Evolutionary conservation across 2,113 vertebrate species (phyloP).

Genomic region (Microcebus ravelobensis): DNA sequence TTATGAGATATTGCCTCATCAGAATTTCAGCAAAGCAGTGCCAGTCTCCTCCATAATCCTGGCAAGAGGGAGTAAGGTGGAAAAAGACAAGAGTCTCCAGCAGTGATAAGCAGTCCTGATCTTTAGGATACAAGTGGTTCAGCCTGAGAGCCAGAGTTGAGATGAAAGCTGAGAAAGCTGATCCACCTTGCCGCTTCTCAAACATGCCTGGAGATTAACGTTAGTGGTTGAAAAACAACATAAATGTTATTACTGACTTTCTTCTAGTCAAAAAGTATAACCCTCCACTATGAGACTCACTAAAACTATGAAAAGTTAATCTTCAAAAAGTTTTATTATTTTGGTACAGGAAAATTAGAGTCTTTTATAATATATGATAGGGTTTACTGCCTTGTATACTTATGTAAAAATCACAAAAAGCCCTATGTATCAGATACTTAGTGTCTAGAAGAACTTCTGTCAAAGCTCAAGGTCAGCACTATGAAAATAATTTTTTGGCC

Average conservation of each 20-base stretch:
- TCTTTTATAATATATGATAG: not conserved
- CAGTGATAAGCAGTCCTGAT: not conserved
- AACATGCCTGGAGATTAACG: not conserved
- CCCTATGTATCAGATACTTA: not conserved
- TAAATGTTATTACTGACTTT: not conserved
- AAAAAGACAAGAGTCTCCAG: not conserved
- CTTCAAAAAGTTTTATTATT: not conserved
- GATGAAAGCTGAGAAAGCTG: not conserved
- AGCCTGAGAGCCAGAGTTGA: not conserved
- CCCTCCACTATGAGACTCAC: not conserved
- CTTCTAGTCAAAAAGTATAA: slow-evolving; percentile 1
- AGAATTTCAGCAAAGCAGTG: slow-evolving; percentile 48
- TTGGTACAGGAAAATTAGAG: not conserved
- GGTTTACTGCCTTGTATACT: not conserved
- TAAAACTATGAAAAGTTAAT: slow-evolving; percentile 26
- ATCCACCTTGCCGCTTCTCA: not conserved
- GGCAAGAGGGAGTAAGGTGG: not conserved
- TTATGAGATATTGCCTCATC: not conserved
- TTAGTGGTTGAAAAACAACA: not conserved
- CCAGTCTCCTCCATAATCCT: not conserved
- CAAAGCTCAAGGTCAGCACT: not conserved
- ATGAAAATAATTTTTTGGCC: slow-evolving; percentile 16
- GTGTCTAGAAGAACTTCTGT: not conserved
- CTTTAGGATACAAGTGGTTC: not conserved
- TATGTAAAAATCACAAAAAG: not conserved